phyloP scores from a whole-genome alignment of 2,888 invertebrate species.

The Leucania comma region DNA sequence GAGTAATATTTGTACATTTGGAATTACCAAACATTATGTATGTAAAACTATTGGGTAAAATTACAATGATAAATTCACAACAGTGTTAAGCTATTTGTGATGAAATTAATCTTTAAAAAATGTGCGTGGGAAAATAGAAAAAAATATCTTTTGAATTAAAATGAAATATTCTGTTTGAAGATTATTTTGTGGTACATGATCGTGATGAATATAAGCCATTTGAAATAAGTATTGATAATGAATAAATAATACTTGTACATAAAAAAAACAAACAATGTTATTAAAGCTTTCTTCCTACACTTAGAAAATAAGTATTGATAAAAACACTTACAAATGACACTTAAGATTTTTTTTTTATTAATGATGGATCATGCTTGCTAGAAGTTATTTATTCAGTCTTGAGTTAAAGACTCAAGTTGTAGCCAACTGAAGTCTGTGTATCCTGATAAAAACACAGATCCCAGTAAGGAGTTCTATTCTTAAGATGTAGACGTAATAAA shows the following conservation, averaged over 20 bases:
- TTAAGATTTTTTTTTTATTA: not conserved
- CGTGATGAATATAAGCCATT: slow-evolving; percentile 12
- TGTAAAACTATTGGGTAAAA: slow-evolving; percentile 32
- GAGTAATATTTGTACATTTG: slow-evolving; percentile 31
- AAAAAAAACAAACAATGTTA: not conserved
- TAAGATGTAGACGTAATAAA: not conserved
- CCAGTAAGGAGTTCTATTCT: too few relatives aligned
- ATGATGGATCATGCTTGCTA: too few relatives aligned
- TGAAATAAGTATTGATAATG: not conserved
- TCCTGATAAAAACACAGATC: too few relatives aligned
- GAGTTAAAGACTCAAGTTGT: too few relatives aligned
- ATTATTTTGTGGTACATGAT: slow-evolving; percentile 25
- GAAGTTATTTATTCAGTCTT: too few relatives aligned
- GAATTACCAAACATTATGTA: slow-evolving; percentile 35
- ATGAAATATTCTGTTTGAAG: slow-evolving; percentile 17
- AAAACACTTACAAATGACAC: not conserved
- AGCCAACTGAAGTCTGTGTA: too few relatives aligned
- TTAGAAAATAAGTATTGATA: not conserved
- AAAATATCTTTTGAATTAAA: slow-evolving; percentile 14
- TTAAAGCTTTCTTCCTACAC: not conserved
- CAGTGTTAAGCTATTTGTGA: slow-evolving; percentile 42
- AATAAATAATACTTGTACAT: not conserved
- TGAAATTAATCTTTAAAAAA: slow-evolving; percentile 43
- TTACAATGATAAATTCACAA: slow-evolving; percentile 51
- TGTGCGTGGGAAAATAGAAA: slow-evolving; percentile 38